Evolutionary conservation across 2,888 invertebrate genomes (phyloP).

Genomic region (Meliscaeva auricollis): DNA sequence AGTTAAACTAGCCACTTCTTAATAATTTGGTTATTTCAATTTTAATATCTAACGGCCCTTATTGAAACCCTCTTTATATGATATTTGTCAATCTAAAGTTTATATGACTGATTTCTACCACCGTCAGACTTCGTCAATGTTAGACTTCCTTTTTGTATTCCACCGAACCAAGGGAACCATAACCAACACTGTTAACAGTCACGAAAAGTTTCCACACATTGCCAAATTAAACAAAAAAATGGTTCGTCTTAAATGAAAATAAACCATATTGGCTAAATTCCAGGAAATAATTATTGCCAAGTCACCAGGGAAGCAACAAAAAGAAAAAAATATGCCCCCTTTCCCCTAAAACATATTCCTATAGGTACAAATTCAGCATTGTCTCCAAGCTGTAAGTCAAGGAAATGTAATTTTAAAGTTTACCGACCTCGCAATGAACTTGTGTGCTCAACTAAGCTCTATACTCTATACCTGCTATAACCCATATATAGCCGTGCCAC

Average conservation of each 20-base stretch:
- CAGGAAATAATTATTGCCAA: constrained; percentile 43
- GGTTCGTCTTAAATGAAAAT: not conserved
- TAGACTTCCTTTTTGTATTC: not conserved
- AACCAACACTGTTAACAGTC: not conserved
- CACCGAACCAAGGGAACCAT: too few species aligned
- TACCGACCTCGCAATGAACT: constrained; percentile 58
- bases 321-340: constrained; percentile 1
- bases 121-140: too few species aligned
- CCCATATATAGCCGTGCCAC: constrained; percentile 1
- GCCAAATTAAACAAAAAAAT: not conserved
- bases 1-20: too few species aligned
- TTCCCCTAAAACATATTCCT: constrained; percentile 16
- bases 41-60: too few species aligned
- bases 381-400: constrained; percentile 22
- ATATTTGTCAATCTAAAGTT: too few species aligned
- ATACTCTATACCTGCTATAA: not conserved
- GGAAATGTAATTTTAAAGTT: constrained; percentile 73
- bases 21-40: too few species aligned
- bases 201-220: constrained; percentile 4
- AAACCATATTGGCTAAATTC: constrained; percentile 24
- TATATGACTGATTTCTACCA: too few species aligned
- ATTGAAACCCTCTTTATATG: too few species aligned
- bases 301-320: constrained; percentile 34
- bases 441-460: constrained; percentile 16
- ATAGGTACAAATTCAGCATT: not conserved